Evolutionary conservation across 2,113 vertebrate genomes (phyloP), one percentile per base, ranked within the genome.

Genomic region (Sclerurus mexicanus): DNA sequence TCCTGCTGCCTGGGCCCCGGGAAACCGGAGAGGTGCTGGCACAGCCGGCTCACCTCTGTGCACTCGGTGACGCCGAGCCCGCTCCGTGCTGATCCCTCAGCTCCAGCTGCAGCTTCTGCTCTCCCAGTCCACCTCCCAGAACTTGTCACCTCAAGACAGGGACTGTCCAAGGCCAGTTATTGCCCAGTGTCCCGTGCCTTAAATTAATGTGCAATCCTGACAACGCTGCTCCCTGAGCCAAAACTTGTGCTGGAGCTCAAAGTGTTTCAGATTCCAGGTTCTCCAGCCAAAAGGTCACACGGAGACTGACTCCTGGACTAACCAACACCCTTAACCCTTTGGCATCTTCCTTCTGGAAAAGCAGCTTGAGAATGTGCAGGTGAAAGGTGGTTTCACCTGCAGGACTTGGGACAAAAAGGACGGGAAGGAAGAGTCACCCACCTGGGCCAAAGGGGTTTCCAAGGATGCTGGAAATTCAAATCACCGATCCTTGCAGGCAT

Each of bases 101-200:
- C 55, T 10, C 33, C 66, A 5, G 10, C 12, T 39, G 49, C 30
- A 56, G 40, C 39, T 53, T 8, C 55, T 42, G 7, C 47, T 33
- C 58, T 55, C 40, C 39, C 14, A 27, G 31, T 2, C 79, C 60
- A 3, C 44, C 60, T 17, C 35, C 56, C 1, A 8, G 63, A 37
- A 6, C 14, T 1, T 3, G 4, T 2, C 5, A 1, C 46, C 8
- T 5, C 64, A 2, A 31, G 49, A 14, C 15, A 47, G 27, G 62
- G 20, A 40, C 24, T 12, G 12, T 11, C 68, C 68, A 7, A 50
- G 6, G 7, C 46, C 27, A 2, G 20, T n/a, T 39, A 20, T 33
- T 24, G 52, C 62, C 6, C 7, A 28, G 25, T 12, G 71, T 35
- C 17, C 1, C 49, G 3, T 11, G 23, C 55, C 56, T 66, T 8